Base-by-base conservation (phyloP, 2,888 invertebrate genomes). In the Agrotis exclamationis region DNA sequence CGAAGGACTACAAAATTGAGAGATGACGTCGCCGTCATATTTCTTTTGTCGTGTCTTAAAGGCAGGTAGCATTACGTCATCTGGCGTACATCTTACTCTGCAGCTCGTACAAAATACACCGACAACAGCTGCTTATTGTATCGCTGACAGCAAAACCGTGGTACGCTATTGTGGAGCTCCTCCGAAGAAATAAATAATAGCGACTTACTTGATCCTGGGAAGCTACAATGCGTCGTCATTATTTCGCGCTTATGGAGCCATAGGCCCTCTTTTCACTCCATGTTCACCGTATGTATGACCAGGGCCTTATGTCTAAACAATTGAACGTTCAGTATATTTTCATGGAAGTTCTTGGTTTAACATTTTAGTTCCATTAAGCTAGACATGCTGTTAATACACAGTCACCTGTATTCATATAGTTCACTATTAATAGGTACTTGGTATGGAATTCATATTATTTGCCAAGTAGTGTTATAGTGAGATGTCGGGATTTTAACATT, bases 41-140 rank as follows among this genome's bases (percentile, higher is more conserved):
- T 89, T 87, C 87, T 87, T 89, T 87, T 87, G 87, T 88, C 85
- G 81, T 83, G 83, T 87, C 86, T 88, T 87, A 85, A 88, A 88
- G 88, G 89, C 91, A 93, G 94, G 93, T 92, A 93, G 86, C 87
- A 83, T 92, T 89, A 90, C 89, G 90, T 93, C 92, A 92, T 92
- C 91, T 88, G 84, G 83, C 87, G 89, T 88, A 89, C 90, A 86
- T 92, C 91, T 93, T 92, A 91, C 86, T 90, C 85, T 85, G 86
- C 85, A 86, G 87, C 88, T 89, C 72, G 86, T 82, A 89, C 89
- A 92, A 92, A 93, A 92, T 93, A 92, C 91, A 92, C 91, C 88
- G 85, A 88, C 89, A 90, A 87, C 91, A 92, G 92, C 92, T 94
- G 93, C 92, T 93, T 93, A 95, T 95, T 95, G 93, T 95, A 95